Percentiles rank a stretch among this genome's conserved stretches.
These are phyloP conservation scores for Callocephalon fimbriatum DNA, from an alignment of 2,113 vertebrate genomes.

Conservation along the genomic window DNA sequence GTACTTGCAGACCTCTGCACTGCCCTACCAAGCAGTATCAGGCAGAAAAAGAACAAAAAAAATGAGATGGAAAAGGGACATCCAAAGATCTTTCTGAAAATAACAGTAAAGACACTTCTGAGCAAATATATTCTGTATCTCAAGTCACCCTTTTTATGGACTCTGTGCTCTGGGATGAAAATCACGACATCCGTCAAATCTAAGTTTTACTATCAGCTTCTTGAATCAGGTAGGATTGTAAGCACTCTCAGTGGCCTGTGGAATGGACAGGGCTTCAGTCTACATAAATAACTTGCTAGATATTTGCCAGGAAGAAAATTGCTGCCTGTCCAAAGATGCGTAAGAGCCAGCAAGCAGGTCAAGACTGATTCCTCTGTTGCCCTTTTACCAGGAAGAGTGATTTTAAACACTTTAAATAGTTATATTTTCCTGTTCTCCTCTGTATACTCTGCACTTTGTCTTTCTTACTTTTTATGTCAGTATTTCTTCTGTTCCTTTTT, in stretches of 20 bases:
- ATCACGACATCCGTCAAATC: neutral
- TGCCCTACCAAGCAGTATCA: neutral
- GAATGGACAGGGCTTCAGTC: neutral
- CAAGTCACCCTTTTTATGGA: neutral
- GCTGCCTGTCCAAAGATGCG: neutral
- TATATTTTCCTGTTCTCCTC: neutral
- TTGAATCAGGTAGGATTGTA: neutral
- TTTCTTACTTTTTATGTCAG: neutral
- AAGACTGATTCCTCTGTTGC: neutral
- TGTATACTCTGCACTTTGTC: neutral
- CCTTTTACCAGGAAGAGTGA: conserved; percentile 11
- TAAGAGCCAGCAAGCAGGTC: neutral
- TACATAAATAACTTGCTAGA: neutral
- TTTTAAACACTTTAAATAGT: conserved; percentile 32
- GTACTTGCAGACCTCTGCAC: neutral
- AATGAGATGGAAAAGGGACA: neutral
- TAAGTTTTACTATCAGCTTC: neutral
- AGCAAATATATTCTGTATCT: neutral
- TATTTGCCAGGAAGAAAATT: neutral
- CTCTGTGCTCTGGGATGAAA: neutral
- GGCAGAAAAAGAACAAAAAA: neutral
- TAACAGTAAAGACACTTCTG: neutral
- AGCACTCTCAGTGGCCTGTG: neutral
- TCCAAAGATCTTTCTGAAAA: neutral
- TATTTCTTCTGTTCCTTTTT: neutral